Evolutionary conservation across 2,113 vertebrate genomes (phyloP), one percentile per base, ranked within the genome.

Genomic region (Gopherus flavomarginatus): DNA sequence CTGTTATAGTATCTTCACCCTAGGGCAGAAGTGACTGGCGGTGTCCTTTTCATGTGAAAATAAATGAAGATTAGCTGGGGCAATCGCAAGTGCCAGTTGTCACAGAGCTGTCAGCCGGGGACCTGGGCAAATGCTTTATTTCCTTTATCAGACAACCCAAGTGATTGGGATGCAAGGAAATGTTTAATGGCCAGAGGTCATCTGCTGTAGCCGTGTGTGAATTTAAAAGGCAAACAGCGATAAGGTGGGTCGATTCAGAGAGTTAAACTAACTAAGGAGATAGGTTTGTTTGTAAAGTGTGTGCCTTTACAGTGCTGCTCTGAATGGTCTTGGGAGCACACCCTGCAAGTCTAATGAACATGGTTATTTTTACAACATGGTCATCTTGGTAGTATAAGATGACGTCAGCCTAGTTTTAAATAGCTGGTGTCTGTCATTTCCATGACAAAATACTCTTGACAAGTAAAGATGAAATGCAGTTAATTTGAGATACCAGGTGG

Each of bases 231-330:
- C 87, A 2, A 59, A 14, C 47, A 0, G 1, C 4, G 72, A 4
- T 49, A 1, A 2, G 42, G 42, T 42, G 42, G 42, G 69, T 19
- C 65, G 29, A 38, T 0, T 47, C 53, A 0, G 83, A 10, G 72
- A n/a, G 27, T 72, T 26, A 26, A 9, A 0, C 84, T 29, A 57
- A 0, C 1, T 1, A 1, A 65, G 89, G 81, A 44, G 85, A 84
- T 44, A 11, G 6, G n/a, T 31, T 0, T 44, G 89, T 47, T 85
- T 44, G 52, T 9, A 52, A 88, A 0, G 84, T 16, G 69, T 14
- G 69, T 38, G 93, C 12, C 16, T 83, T 83, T 72, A 1, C 72
- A 5, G 52, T 1, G 56, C 83, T 19, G 62, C 35, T n/a, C 17
- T n/a, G 65, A n/a, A 69, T 42, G 91, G 79, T 49, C 93, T 92